Conservation (phyloP, 2,797 vertebrate genomes). For the Fringilla coelebs region DNA sequence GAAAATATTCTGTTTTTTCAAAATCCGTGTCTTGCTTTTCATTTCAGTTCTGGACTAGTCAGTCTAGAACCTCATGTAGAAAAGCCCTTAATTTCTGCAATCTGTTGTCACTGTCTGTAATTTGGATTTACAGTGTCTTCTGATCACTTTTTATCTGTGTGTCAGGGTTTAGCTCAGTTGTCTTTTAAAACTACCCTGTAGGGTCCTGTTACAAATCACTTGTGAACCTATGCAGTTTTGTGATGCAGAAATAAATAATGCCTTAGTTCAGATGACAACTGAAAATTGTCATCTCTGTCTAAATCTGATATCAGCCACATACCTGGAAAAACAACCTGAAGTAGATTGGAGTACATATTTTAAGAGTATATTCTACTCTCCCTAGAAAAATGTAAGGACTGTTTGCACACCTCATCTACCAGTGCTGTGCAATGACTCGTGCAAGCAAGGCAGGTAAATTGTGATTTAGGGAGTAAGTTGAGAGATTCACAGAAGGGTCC, state of each 20-base stretch:
- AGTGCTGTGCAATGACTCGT: background rate
- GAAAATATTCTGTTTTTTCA: background rate
- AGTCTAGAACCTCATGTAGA: background rate
- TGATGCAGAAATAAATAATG: background rate
- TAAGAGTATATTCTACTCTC: background rate
- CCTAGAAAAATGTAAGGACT: background rate
- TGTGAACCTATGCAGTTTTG: background rate
- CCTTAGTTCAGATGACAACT: background rate
- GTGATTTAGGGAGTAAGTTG: background rate
- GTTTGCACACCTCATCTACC: background rate
- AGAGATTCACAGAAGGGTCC: background rate
- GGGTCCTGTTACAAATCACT: background rate
- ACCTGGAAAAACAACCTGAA: background rate
- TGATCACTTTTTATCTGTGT: fast-evolving
- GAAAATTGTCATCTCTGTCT: background rate
- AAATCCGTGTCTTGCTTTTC: background rate
- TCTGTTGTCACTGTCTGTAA: background rate
- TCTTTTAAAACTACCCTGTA: background rate
- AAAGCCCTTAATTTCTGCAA: background rate
- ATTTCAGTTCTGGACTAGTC: background rate
- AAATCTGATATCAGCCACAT: background rate
- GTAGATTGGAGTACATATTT: background rate
- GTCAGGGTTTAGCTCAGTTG: background rate
- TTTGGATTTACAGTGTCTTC: background rate
- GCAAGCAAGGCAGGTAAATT: background rate